A percentile compares a stretch with the other conserved stretches of the same genome.
Conservation (phyloP, 2,888 invertebrate species). For the Caenorhabditis wallacei region DNA sequence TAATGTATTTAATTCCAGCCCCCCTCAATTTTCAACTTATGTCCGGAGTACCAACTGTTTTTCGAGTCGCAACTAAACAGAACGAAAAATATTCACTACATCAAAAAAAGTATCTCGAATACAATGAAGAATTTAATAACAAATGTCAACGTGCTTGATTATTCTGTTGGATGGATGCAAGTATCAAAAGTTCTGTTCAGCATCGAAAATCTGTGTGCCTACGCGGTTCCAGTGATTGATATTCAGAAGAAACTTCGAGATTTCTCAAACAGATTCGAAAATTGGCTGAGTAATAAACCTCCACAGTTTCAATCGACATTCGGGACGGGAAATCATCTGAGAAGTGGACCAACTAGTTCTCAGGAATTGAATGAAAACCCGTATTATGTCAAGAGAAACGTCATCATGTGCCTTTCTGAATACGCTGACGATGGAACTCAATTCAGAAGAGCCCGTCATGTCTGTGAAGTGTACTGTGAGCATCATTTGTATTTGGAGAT, state of each 20-base stretch:
- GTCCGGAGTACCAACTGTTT: not conserved
- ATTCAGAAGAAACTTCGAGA: not conserved
- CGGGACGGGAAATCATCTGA: not conserved
- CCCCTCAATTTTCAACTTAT: too few relatives aligned
- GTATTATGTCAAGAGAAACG: conserved; percentile 1
- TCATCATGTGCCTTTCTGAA: conserved; percentile 15
- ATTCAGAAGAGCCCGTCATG: conserved; percentile 40
- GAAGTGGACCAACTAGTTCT: not conserved
- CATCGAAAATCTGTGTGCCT: conserved; percentile 4
- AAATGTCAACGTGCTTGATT: conserved; percentile 6
- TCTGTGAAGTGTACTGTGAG: not conserved
- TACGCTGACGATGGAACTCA: conserved; percentile 15
- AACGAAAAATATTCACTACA: not conserved
- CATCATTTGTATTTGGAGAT: conserved; percentile 23
- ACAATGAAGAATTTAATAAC: not conserved
- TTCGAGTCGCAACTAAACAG: not conserved
- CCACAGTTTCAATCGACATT: not conserved
- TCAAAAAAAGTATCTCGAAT: not conserved
- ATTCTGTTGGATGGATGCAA: not conserved
- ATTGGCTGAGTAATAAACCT: not conserved
- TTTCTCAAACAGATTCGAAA: not conserved
- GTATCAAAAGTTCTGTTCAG: conserved; percentile 25
- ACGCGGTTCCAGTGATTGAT: conserved; percentile 7
- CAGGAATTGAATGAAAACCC: not conserved
- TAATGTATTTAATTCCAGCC: too few relatives aligned